Percentiles rank a stretch among this genome's conserved stretches.
These are phyloP conservation scores for Tinamus guttatus DNA, from an alignment of 2,113 vertebrate species.

Conservation along the genomic window DNA sequence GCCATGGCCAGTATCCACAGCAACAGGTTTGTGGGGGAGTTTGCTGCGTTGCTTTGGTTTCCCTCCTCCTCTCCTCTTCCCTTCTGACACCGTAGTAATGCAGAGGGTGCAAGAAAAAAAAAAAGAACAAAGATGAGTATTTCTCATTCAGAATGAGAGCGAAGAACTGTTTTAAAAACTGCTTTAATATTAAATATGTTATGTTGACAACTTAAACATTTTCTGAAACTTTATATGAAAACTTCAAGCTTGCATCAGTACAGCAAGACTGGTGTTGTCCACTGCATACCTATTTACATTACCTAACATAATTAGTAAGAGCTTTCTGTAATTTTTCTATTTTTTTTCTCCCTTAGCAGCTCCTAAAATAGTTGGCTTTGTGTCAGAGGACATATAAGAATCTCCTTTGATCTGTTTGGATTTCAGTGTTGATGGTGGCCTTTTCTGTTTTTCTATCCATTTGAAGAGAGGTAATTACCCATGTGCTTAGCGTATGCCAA, in stretches of 20 bases:
- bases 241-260: not conserved
- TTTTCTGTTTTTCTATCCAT: not conserved
- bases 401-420: not conserved
- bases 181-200: not conserved
- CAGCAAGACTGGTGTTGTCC: not conserved
- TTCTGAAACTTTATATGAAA: constrained; percentile 10
- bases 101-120: not conserved
- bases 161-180: not conserved
- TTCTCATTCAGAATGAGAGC: not conserved
- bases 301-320: not conserved
- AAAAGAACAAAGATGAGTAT: not conserved
- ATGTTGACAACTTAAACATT: not conserved
- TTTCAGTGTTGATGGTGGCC: not conserved
- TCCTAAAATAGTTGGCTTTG: not conserved
- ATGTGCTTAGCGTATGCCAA: not conserved
- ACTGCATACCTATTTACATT: not conserved
- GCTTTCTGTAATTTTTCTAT: not conserved
- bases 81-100: not conserved
- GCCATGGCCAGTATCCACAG: constrained; percentile 92
- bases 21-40: constrained; percentile 88
- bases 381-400: not conserved
- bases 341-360: not conserved
- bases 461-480: not conserved
- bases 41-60: not conserved
- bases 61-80: not conserved